phyloP scores from a whole-genome alignment of 2,888 invertebrate genomes.

The Myopa tessellatipennis region DNA sequence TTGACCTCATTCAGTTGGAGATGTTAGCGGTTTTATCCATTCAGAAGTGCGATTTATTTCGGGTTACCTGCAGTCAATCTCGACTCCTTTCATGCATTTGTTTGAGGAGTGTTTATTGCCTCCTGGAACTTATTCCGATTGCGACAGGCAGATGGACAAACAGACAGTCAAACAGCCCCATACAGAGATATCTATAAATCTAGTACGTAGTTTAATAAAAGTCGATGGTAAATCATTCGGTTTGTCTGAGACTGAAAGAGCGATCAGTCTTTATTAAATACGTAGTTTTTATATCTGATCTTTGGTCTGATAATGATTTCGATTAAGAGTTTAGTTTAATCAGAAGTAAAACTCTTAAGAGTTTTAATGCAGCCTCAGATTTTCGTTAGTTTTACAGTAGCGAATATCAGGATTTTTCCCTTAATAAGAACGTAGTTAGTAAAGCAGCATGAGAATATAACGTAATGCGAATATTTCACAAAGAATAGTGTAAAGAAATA shows the following conservation, averaged over 20 bases:
- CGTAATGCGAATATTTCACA: no score
- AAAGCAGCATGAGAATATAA: no score
- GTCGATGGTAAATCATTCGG: no score
- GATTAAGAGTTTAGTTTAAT: not conserved
- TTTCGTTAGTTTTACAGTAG: no score
- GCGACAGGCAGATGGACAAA: not conserved
- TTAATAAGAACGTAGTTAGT: no score
- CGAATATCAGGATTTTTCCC: no score
- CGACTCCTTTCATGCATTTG: not conserved
- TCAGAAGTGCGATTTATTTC: conserved; percentile 13
- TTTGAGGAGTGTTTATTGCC: not conserved
- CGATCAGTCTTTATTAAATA: no score
- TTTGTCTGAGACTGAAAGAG: no score
- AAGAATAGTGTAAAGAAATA: no score
- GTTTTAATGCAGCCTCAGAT: no score
- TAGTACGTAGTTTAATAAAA: not conserved
- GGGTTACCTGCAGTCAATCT: not conserved
- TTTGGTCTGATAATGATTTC: not conserved
- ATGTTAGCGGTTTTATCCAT: not conserved
- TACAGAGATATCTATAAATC: not conserved
- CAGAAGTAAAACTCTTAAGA: no score
- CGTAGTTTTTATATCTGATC: no score
- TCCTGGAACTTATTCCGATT: not conserved
- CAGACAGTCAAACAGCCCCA: not conserved
- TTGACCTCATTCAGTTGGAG: conserved; percentile 12